Base-by-base conservation (phyloP, 2,797 vertebrate species). In the Enteromius anoplus region DNA sequence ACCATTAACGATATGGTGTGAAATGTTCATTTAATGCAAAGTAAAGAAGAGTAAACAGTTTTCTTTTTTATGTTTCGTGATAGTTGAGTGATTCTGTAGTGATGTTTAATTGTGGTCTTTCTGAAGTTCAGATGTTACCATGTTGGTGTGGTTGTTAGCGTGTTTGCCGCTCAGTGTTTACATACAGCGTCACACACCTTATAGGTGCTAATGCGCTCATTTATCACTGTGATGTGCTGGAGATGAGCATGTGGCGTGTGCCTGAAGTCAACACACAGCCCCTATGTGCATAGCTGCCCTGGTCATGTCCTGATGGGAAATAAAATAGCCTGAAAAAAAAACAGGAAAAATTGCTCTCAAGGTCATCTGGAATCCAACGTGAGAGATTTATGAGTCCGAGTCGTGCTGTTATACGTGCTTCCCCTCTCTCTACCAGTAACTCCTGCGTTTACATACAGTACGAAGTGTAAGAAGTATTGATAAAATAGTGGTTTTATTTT, bases 141-240 rank as follows among this genome's bases (percentile, higher is more conserved):
- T 55, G 62, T 83, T 32, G 65, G 47, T 51, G 66, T 40, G 32
- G 32, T 58, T 19, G 40, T 17, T 69, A 15, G 29, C 26, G 37
- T 23, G 70, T 12, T 65, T 14, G 4, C 34, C 29, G 58, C 69
- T 51, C 49, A 60, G 42, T 69, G 51, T 68, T 26, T 37, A 69
- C 62, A 64, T 9, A 32, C 62, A 32, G 23, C 14, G 6, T 32
- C 12, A 53, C 10, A 19, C 78, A 26, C 70, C 23, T 47, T 49
- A 47, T n/a, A 37, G n/a, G 47, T 32, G 42, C 62, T 83, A 80
- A 85, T 85, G 70, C 34, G 8, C 5, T 82, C 76, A 83, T 85
- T 82, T 79, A 68, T 85, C 81, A 75, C 23, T 3, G 53, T 83
- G 53, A 75, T 73, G 73, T 85, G 15, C 9, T 32, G 10, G 53